Percentiles rank a stretch among this genome's conserved stretches.
Evolutionary conservation across 1,140 invertebrate genomes (phyloP).

Genomic region (Sitobion miscanthi): DNA sequence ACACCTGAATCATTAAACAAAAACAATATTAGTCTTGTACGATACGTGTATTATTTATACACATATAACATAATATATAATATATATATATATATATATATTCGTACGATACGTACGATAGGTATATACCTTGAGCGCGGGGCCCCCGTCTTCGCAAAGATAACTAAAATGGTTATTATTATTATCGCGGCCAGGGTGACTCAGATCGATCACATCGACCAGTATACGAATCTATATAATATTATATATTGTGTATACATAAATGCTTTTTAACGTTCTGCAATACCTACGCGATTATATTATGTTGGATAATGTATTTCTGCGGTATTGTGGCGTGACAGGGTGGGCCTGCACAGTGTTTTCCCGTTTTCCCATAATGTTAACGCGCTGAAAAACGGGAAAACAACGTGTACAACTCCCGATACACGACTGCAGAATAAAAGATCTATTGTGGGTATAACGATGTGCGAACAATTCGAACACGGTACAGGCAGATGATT

Average conservation of each 20-base stretch:
- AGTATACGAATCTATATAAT: neutral
- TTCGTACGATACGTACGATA: neutral
- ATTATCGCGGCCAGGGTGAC: neutral
- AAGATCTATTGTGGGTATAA: neutral
- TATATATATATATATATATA: neutral
- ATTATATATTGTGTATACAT: no score
- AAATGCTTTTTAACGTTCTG: neutral
- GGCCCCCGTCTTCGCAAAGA: neutral
- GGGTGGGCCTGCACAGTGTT: no score
- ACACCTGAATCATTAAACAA: slow-evolving; percentile 47
- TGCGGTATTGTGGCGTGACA: neutral
- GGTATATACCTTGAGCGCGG: neutral
- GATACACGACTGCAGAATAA: neutral
- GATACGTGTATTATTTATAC: neutral
- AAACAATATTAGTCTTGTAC: slow-evolving; percentile 52
- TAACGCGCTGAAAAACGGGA: neutral
- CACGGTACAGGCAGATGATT: neutral
- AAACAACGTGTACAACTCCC: no score
- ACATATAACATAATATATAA: neutral
- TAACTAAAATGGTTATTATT: neutral
- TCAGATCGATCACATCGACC: neutral
- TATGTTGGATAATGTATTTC: neutral
- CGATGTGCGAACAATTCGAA: no score
- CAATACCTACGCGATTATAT: neutral
- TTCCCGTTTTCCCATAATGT: neutral